Base-by-base conservation (phyloP, 2,888 invertebrate species). In the Cactoblastis cactorum region DNA sequence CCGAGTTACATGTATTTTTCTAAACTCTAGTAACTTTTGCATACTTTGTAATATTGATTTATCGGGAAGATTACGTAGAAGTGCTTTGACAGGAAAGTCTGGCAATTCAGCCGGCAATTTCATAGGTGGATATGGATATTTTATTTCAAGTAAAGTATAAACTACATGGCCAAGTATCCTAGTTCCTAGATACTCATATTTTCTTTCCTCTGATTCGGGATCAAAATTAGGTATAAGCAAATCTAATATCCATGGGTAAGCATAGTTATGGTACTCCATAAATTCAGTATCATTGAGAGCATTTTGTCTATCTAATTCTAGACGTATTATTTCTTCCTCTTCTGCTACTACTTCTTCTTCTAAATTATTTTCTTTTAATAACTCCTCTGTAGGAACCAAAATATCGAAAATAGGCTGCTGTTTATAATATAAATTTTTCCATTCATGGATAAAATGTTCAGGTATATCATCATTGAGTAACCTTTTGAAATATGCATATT, bases 381-480 rank as follows among this genome's bases (percentile, higher is more conserved):
- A 56, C 37, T 75, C 68, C 65, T 90, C 87, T 45, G 83, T 71
- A 12, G 90, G 83, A 22, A 82, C 73, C 2, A 90, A 55, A 48
- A 84, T 68, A 58, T 91, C 90, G 62, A 91, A 89, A 52, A 93
- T 88, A 3, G 92, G 86, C 62, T 92, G 87, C 33, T 83, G 80
- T 58, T 86, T 90, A 39, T 86, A 75, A 65, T 92, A 93, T 39
- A 92, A 72, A 15, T 74, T 75, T 65, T 90, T 91, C 91, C 92
- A 92, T 61, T 92, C 89, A 45, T 86, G 82, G 64, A 90, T 83
- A 53, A 90, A 81, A 53, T 83, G 76, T 41, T 76, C 63, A 0
- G 92, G 89, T 32, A 92, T 83, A 8, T 83, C 77, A 38, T 74
- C 78, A n/a, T 67, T 81, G 35, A 86, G 71, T 8, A 81, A 55